phyloP scores from a whole-genome alignment of 35 echinoderm and acorn worm species.

The Nesometra sesokonis region DNA sequence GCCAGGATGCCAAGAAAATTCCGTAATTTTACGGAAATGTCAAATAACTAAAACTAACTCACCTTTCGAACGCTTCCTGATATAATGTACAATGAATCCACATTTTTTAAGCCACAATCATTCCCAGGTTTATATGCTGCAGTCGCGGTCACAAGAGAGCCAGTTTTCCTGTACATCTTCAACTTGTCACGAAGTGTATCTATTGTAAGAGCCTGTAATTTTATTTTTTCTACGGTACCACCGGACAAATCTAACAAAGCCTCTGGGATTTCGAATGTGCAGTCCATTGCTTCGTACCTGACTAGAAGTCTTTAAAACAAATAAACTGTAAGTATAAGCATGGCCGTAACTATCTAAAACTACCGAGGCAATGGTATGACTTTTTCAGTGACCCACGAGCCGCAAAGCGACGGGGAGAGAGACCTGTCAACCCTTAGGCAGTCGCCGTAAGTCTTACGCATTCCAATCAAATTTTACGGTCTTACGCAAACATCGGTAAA shows the following conservation, averaged over 20 bases:
- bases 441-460: too few relatives aligned
- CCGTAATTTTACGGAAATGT: too few relatives aligned
- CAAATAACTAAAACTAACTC: too few relatives aligned
- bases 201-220: background rate
- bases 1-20: too few relatives aligned
- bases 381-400: too few relatives aligned
- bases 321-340: too few relatives aligned
- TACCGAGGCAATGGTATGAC: too few relatives aligned
- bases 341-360: too few relatives aligned
- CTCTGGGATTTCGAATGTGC: background rate
- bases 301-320: background rate
- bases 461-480: too few relatives aligned
- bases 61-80: background rate
- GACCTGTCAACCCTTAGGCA: too few relatives aligned
- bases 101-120: background rate
- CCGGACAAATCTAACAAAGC: background rate
- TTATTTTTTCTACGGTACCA: background rate
- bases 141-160: background rate
- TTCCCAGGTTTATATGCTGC: background rate
- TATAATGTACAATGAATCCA: background rate
- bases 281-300: background rate
- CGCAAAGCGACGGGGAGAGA: too few relatives aligned
- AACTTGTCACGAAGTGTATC: background rate
- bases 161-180: background rate
- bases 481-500: too few relatives aligned